phyloP scores from a whole-genome alignment of 2,113 vertebrate genomes.

The Indri indri region DNA sequence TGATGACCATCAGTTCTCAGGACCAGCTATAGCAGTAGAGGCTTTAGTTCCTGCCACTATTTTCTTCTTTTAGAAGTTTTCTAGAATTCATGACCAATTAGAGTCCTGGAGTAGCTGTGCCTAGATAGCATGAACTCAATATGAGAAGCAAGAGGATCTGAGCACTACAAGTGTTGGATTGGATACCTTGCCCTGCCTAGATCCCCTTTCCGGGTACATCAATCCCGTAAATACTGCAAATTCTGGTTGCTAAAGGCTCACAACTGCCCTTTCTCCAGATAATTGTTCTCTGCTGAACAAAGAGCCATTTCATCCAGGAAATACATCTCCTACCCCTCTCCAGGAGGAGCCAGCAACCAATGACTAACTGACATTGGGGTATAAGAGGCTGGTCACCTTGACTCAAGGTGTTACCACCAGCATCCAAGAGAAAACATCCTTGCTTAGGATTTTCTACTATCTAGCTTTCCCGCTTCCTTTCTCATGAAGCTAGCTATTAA shows the following conservation, averaged over 20 bases:
- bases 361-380: not conserved
- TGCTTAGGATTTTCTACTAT: not conserved
- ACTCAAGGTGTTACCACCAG: not conserved
- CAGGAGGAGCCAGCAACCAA: not conserved
- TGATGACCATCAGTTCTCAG: not conserved
- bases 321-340: not conserved
- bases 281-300: not conserved
- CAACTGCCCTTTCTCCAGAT: not conserved
- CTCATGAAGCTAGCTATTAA: not conserved
- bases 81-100: not conserved
- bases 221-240: fast-evolving
- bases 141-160: not conserved
- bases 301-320: not conserved
- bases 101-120: not conserved
- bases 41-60: not conserved
- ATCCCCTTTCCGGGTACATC: not conserved
- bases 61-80: not conserved
- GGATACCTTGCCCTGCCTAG: not conserved
- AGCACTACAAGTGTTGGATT: not conserved
- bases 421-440: not conserved
- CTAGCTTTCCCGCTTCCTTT: not conserved
- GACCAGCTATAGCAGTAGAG: not conserved
- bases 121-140: not conserved
- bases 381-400: not conserved
- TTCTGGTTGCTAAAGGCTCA: not conserved